Percentiles rank a stretch among this genome's conserved stretches.
Evolutionary conservation across 2,888 invertebrate species (phyloP).

Genomic region (Prenolepis imparis): DNA sequence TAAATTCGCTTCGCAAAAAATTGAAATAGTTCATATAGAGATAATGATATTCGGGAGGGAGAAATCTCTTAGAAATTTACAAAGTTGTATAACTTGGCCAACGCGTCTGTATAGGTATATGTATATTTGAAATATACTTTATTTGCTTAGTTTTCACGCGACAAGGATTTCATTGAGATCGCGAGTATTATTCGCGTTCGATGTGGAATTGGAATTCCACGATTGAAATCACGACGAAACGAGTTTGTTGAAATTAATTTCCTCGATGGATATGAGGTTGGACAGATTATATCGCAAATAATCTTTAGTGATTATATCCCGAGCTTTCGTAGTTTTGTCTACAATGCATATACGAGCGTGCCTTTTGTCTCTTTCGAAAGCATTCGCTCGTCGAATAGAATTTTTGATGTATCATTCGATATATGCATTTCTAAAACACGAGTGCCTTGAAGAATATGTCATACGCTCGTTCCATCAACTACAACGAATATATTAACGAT

Average conservation of each 20-base stretch:
- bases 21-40: neutral
- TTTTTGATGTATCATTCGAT: constrained; percentile 37
- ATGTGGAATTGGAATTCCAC: constrained; percentile 7
- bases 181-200: neutral
- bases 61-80: constrained; percentile 22
- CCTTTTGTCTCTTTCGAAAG: constrained; percentile 7
- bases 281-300: constrained; percentile 14
- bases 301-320: neutral
- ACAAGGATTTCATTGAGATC: neutral
- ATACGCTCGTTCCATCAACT: constrained; percentile 16
- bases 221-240: neutral
- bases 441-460: constrained; percentile 1
- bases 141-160: neutral
- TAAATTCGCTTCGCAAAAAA: neutral
- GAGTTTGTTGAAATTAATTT: constrained; percentile 29
- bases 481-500: constrained; percentile 45
- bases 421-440: constrained; percentile 30
- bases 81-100: neutral
- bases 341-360: constrained; percentile 10
- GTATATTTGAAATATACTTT: neutral
- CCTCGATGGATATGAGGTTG: neutral
- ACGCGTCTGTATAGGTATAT: neutral
- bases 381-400: constrained; percentile 34
- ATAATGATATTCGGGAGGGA: neutral
- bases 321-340: constrained; percentile 22